Evolutionary conservation across 2,888 invertebrate genomes (phyloP), one percentile per base, ranked within the genome.

Genomic region (Platycnemis pennipes): DNA sequence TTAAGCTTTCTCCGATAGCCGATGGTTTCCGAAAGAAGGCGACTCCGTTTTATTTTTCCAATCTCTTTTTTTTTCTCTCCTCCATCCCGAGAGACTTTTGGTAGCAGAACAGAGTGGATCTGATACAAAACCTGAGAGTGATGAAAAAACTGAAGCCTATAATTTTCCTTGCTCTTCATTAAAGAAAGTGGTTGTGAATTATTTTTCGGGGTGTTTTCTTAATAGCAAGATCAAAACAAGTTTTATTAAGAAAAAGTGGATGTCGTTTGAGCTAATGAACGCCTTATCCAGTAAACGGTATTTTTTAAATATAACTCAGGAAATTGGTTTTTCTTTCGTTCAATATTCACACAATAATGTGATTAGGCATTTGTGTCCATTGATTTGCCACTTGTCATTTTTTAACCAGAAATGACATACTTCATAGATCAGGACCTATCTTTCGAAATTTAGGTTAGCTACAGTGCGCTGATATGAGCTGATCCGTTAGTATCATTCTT

Each of bases 141-240:
- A 77, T 63, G 91, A 63, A 91, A 44, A 91, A 63, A 44, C 44
- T 7, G 63, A 22, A 91, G 31, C 63, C 91, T 91, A 44, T 91
- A 63, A 91, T 91, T 91, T 91, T 63, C 89, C 63, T 44, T 63
- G 44, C n/a, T 63, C 63, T 44, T 91, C 91, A 91, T 91, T 91
- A 91, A 63, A 42, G 63, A 91, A 91, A 91, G 44, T 91, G 63
- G 44, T 5, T 45, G 63, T 44, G 56, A 63, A 69, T 63, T 91
- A 63, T 44, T 91, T 37, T 91, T 53, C 44, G 13, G 63, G 63
- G 56, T 91, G 63, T 44, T 44, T 56, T 63, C 42, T 91, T 91
- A 69, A 69, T 63, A 44, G 91, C 63, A 44, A 91, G 44, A 69
- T 63, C n/a, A 44, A 63, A 69, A 91, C 56, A 4, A 19, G 63